phyloP scores from a whole-genome alignment of 2,113 vertebrate genomes.

The Lophochroa leadbeateri region DNA sequence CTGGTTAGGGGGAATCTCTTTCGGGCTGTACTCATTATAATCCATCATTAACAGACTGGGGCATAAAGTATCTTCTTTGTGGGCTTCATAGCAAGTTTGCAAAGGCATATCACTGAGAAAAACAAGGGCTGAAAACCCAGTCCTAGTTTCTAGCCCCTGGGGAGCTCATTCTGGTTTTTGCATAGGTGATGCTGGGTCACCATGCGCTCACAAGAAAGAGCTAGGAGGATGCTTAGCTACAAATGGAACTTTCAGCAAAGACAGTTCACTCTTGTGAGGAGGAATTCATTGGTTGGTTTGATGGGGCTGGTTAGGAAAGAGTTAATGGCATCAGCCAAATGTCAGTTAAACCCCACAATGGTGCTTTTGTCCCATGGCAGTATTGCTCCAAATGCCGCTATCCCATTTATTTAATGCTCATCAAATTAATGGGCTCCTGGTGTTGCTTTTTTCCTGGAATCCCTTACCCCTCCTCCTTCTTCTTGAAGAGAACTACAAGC shows the following conservation, averaged over 20 bases:
- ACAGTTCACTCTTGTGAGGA: neutral
- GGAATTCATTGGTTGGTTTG: neutral
- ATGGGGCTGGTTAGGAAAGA: neutral
- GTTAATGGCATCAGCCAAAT: slow-evolving; percentile 32
- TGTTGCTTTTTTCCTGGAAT: slow-evolving; percentile 10
- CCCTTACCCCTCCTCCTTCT: neutral
- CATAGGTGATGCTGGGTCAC: neutral
- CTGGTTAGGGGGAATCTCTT: neutral
- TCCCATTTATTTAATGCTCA: slow-evolving; percentile 4
- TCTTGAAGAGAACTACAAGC: neutral
- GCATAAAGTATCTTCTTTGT: neutral
- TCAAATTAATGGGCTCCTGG: neutral
- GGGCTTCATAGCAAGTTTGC: no score
- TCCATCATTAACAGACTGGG: neutral
- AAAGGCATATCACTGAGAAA: neutral
- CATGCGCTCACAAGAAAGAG: neutral
- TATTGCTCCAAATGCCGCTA: neutral
- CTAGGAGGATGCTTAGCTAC: neutral
- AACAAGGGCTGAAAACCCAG: neutral
- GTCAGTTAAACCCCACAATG: slow-evolving; percentile 10
- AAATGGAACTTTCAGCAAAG: slow-evolving; percentile 33
- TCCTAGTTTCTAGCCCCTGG: neutral
- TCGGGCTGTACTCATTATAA: neutral
- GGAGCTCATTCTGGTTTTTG: neutral
- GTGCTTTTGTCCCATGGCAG: slow-evolving; percentile 21